phyloP scores from a whole-genome alignment of 2,888 invertebrate genomes.

The Chesias legatella region DNA sequence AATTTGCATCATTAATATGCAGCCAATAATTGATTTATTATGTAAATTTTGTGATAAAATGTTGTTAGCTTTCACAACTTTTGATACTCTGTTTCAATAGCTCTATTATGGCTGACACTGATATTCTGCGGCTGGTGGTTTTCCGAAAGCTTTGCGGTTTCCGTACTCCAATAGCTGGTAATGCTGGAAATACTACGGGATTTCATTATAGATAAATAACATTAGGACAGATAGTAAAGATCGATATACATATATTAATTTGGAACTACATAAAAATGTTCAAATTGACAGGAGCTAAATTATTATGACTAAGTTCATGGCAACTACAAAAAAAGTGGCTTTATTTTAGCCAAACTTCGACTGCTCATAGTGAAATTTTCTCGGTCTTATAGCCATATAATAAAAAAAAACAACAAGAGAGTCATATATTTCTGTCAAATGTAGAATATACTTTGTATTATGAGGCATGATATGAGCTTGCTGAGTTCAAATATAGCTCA shows the following conservation, averaged over 20 bases:
- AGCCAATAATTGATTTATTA: slow-evolving; percentile 64
- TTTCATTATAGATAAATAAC: neutral
- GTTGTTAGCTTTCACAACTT: slow-evolving; percentile 32
- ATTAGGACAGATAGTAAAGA: neutral
- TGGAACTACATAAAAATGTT: too few species aligned
- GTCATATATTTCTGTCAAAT: too few species aligned
- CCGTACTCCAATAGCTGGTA: slow-evolving; percentile 14
- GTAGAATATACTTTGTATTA: too few species aligned
- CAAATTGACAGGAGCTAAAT: too few species aligned
- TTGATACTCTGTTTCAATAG: slow-evolving; percentile 23
- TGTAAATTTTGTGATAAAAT: slow-evolving; percentile 56
- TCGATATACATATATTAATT: too few species aligned
- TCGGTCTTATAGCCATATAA: too few species aligned
- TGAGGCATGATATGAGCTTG: too few species aligned
- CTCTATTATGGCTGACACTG: slow-evolving; percentile 26
- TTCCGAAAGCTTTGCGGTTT: slow-evolving; percentile 24
- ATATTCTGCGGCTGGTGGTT: slow-evolving; percentile 22
- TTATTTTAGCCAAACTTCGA: too few species aligned
- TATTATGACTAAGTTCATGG: too few species aligned
- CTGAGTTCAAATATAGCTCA: slow-evolving; percentile 11
- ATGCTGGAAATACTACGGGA: slow-evolving; percentile 5
- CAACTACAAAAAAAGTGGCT: too few species aligned
- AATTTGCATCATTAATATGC: slow-evolving; percentile 72
- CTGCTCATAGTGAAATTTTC: too few species aligned
- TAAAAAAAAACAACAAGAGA: too few species aligned